Evolutionary conservation across 2,888 invertebrate genomes (phyloP).

Genomic region (Bombyx huttoni): DNA sequence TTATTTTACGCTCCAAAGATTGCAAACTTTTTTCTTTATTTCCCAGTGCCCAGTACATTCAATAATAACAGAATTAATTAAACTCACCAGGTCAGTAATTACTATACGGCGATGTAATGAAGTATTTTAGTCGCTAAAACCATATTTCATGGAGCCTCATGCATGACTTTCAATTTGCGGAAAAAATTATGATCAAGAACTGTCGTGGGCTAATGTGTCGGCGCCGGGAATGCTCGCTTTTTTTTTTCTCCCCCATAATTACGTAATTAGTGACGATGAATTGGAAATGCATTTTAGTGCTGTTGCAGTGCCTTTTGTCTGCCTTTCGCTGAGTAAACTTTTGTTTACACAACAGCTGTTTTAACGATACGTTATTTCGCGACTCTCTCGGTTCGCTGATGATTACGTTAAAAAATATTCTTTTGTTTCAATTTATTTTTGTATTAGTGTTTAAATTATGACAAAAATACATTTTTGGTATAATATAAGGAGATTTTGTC

Average conservation of each 20-base stretch:
- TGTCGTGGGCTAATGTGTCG: conserved; percentile 60
- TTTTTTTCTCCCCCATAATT: conserved; percentile 61
- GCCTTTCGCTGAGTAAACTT: conserved; percentile 39
- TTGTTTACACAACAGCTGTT: conserved; percentile 56
- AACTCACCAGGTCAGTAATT: conserved; percentile 9
- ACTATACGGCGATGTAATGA: conserved; percentile 17
- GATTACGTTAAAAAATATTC: neutral
- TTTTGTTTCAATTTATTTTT: no score
- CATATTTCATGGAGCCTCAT: conserved; percentile 25
- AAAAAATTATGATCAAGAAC: conserved; percentile 40
- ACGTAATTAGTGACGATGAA: conserved; percentile 69
- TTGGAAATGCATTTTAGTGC: conserved; percentile 47
- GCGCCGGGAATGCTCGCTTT: conserved; percentile 59
- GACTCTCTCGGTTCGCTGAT: conserved; percentile 28
- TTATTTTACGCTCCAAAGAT: neutral
- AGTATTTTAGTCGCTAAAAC: conserved; percentile 21
- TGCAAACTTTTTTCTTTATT: neutral
- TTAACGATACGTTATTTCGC: conserved; percentile 30
- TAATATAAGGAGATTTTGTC: no score
- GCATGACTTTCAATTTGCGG: conserved; percentile 52
- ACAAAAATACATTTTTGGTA: no score
- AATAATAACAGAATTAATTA: neutral
- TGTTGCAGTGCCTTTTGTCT: conserved; percentile 57
- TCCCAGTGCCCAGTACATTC: neutral
- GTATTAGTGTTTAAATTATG: no score